A percentile compares a stretch with the other conserved stretches of the same genome.
phyloP scores from a whole-genome alignment of 2,797 vertebrate species.

The Hybognathus amarus region DNA sequence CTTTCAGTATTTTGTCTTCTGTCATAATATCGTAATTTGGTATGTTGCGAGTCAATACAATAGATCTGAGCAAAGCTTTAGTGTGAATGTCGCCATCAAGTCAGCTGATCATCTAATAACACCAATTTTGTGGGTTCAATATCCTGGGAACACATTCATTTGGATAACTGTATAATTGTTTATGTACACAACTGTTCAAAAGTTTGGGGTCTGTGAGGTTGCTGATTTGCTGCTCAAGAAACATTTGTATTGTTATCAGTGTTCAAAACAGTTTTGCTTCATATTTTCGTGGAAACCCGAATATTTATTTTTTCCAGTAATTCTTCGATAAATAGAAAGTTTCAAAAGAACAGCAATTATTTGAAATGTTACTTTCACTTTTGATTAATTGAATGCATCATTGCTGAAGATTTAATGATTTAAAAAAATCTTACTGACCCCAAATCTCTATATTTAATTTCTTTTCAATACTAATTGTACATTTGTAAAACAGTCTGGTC shows the following conservation, averaged over 20 bases:
- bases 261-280: neutral
- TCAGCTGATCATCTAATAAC: neutral
- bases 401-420: neutral
- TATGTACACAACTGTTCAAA: neutral
- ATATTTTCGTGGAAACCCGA: neutral
- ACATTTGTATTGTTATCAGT: neutral
- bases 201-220: neutral
- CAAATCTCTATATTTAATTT: neutral
- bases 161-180: neutral
- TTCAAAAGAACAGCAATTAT: neutral
- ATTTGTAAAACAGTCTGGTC: slow-evolving; percentile 3
- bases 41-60: neutral
- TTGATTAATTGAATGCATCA: neutral
- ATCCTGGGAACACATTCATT: no score
- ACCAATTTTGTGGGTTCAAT: neutral
- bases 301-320: no score
- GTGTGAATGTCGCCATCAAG: slow-evolving; percentile 1
- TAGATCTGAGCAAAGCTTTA: slow-evolving; percentile 6
- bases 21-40: slow-evolving; percentile 13
- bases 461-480: neutral
- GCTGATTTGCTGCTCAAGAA: neutral
- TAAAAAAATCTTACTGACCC: neutral
- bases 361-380: neutral
- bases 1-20: neutral
- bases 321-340: neutral